Evolutionary conservation across 2,113 vertebrate species (phyloP).

Genomic region (Calonectris borealis): DNA sequence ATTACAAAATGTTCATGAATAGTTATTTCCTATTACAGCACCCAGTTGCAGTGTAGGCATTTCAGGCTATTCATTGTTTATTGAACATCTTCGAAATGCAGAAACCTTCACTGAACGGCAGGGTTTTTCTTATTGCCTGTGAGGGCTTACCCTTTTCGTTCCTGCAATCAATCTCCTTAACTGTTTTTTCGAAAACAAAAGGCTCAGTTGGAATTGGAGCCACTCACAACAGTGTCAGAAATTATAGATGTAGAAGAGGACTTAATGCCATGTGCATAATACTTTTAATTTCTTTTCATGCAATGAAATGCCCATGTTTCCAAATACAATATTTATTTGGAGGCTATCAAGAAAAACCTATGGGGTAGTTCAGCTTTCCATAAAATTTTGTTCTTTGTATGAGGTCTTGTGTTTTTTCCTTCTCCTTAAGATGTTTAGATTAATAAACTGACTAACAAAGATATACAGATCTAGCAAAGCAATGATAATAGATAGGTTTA

Average conservation of each 20-base stretch:
- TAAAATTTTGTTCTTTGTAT: not conserved
- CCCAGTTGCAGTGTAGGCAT: not conserved
- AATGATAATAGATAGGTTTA: not conserved
- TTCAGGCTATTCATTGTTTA: not conserved
- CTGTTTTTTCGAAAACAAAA: not conserved
- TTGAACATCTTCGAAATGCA: not conserved
- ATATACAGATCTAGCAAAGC: not conserved
- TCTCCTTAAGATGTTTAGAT: not conserved
- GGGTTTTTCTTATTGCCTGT: not conserved
- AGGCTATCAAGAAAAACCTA: not conserved
- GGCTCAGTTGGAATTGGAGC: not conserved
- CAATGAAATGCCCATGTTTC: not conserved
- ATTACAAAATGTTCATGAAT: constrained; percentile 8
- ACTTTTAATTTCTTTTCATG: not conserved
- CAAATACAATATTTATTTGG: not conserved
- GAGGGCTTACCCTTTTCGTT: not conserved
- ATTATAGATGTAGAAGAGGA: not conserved
- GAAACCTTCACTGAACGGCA: not conserved
- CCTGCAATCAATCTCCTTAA: not conserved
- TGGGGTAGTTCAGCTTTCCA: not conserved
- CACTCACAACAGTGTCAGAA: not conserved
- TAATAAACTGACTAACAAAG: not conserved
- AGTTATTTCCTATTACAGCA: not conserved
- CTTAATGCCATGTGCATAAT: not conserved
- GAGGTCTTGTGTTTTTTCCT: not conserved